These are phyloP conservation scores for Agapetus fuscipes DNA, from an alignment of 2,888 invertebrate genomes.

Conservation along the genomic window DNA sequence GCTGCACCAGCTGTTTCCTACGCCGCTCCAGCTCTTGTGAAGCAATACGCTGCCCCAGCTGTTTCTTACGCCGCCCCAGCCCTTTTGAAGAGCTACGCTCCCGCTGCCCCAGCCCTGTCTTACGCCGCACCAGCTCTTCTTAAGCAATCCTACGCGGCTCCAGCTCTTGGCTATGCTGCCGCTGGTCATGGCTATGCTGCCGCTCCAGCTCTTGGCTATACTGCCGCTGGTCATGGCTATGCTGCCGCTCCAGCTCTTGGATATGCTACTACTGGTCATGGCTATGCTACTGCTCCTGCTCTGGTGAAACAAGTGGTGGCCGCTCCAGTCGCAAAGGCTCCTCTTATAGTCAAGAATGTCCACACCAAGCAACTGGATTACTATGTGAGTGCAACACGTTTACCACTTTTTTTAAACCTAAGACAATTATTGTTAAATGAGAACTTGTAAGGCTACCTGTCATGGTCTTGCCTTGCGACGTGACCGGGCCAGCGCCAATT, in stretches of 20 bases:
- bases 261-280: slow-evolving; percentile 15
- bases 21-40: slow-evolving; percentile 14
- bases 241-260: too few relatives aligned
- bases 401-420: too few relatives aligned
- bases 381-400: slow-evolving; percentile 51
- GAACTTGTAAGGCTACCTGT: too few relatives aligned
- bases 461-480: too few relatives aligned
- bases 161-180: slow-evolving; percentile 9
- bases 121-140: slow-evolving; percentile 24
- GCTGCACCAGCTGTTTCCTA: too few relatives aligned
- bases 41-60: slow-evolving; percentile 19
- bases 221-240: slow-evolving; percentile 24
- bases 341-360: slow-evolving; percentile 40
- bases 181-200: slow-evolving; percentile 20
- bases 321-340: slow-evolving; percentile 21
- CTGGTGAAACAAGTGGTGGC: slow-evolving; percentile 21
- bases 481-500: too few relatives aligned
- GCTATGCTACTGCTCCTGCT: slow-evolving; percentile 23
- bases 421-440: too few relatives aligned
- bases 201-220: slow-evolving; percentile 19
- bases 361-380: slow-evolving; percentile 52
- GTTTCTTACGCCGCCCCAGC: too few relatives aligned
- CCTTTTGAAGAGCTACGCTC: slow-evolving; percentile 14
- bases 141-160: slow-evolving; percentile 22
- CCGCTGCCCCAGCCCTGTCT: too few relatives aligned